Conservation (phyloP, 2,113 vertebrate genomes). For the Petromus typicus region DNA sequence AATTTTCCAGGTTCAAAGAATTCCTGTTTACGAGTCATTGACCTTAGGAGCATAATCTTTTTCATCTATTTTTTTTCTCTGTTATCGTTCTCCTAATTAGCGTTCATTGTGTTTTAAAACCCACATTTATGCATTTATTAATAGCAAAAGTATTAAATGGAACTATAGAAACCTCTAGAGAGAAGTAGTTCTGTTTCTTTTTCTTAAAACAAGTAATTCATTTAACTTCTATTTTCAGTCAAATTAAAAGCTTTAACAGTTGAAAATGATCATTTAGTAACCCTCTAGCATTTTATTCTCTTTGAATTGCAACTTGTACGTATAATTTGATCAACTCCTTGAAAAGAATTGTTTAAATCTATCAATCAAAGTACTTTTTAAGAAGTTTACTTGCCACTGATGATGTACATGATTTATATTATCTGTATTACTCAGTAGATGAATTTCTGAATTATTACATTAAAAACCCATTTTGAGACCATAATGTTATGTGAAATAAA, state of each 20-base stretch:
- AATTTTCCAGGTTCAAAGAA: slow-evolving; percentile 22
- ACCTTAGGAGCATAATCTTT: background rate
- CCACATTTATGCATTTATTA: slow-evolving; percentile 55
- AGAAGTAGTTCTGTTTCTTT: slow-evolving; percentile 37
- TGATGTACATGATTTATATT: background rate
- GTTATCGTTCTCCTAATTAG: slow-evolving; percentile 55
- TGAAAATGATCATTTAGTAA: slow-evolving; percentile 50
- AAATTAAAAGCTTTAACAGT: slow-evolving; percentile 21
- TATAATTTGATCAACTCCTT: background rate
- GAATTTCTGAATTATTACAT: background rate
- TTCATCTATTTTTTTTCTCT: slow-evolving; percentile 58
- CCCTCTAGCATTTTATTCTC: background rate
- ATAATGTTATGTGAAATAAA: background rate
- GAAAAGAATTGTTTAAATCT: slow-evolving; percentile 37
- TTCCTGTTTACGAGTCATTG: slow-evolving; percentile 57
- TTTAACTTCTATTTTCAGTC: slow-evolving; percentile 8
- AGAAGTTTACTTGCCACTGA: background rate
- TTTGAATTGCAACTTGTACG: background rate
- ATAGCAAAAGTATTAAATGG: slow-evolving; percentile 62
- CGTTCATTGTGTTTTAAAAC: slow-evolving; percentile 60
- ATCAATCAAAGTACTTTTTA: background rate
- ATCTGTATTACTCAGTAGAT: background rate
- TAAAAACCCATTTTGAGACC: background rate
- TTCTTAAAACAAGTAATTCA: slow-evolving; percentile 33
- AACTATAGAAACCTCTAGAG: slow-evolving; percentile 69